Percentiles rank a stretch among this genome's conserved stretches.
Conservation (phyloP, 2,113 vertebrate species). For the Misgurnus mizolepis region DNA sequence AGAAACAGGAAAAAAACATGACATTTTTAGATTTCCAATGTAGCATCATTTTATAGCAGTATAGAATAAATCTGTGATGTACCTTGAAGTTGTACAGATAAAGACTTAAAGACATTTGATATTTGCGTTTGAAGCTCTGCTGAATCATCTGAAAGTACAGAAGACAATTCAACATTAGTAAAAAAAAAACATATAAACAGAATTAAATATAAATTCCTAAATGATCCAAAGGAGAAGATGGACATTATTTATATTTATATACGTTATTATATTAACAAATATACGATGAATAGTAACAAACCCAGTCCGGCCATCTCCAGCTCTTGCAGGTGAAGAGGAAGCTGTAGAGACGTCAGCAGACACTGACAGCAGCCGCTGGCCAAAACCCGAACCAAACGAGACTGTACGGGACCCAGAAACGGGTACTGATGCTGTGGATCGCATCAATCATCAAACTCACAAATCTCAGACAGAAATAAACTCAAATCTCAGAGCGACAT, state of each 20-base stretch:
- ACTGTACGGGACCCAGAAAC: slow-evolving; percentile 89
- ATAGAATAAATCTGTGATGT: slow-evolving; percentile 44
- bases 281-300: slow-evolving; percentile 64
- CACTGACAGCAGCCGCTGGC: slow-evolving; percentile 89
- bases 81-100: slow-evolving; percentile 92
- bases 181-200: too few relatives aligned
- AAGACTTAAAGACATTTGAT: slow-evolving; percentile 87
- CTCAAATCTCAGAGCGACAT: neutral
- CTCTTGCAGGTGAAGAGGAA: slow-evolving; percentile 87
- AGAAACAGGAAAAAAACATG: too few relatives aligned
- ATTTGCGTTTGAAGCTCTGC: slow-evolving; percentile 88
- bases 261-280: neutral
- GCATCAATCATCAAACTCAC: slow-evolving; percentile 2
- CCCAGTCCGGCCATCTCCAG: slow-evolving; percentile 88
- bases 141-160: slow-evolving; percentile 83
- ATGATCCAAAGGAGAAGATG: too few relatives aligned
- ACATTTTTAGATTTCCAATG: too few relatives aligned
- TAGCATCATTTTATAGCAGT: neutral
- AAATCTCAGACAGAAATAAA: too few relatives aligned
- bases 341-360: slow-evolving; percentile 87
- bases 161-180: neutral
- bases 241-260: too few relatives aligned
- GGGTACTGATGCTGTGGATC: slow-evolving; percentile 79
- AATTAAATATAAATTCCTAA: neutral
- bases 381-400: slow-evolving; percentile 85